Evolutionary conservation across 2,888 invertebrate genomes (phyloP).

Genomic region (Drosophila fungiperda): DNA sequence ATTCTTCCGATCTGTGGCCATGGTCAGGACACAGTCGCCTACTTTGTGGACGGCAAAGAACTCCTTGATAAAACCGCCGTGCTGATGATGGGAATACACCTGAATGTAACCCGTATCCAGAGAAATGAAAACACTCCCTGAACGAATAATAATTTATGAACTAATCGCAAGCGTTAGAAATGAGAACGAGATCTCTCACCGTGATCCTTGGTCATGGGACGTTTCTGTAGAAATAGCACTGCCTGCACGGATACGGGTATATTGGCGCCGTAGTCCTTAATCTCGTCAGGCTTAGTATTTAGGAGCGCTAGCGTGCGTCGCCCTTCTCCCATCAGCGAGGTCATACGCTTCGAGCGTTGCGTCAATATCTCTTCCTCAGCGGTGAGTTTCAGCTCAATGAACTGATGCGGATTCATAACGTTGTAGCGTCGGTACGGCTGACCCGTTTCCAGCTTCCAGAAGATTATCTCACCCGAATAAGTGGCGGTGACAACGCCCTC

Average conservation of each 20-base stretch:
- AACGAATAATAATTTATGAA: neutral
- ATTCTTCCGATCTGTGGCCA: conserved; percentile 90
- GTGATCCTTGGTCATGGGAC: conserved; percentile 86
- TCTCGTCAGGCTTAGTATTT: conserved; percentile 30
- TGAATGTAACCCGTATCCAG: conserved; percentile 92
- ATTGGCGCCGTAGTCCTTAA: conserved; percentile 43
- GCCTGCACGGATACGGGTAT: conserved; percentile 88
- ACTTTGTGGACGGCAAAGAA: conserved; percentile 90
- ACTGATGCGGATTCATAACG: conserved; percentile 84
- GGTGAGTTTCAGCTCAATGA: conserved; percentile 78
- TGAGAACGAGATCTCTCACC: conserved; percentile 61
- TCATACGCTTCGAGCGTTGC: conserved; percentile 41
- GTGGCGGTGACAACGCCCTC: conserved; percentile 90
- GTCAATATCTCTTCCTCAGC: conserved; percentile 45
- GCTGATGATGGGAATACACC: conserved; percentile 92
- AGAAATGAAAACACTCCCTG: conserved; percentile 89
- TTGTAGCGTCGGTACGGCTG: conserved; percentile 88
- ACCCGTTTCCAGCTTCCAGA: conserved; percentile 94
- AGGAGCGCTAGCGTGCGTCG: neutral
- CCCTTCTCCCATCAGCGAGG: conserved; percentile 1
- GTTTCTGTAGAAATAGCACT: conserved; percentile 88
- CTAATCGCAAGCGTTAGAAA: rapidly evolving
- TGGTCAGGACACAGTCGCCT: conserved; percentile 87
- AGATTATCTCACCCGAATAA: conserved; percentile 91
- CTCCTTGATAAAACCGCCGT: conserved; percentile 89